Percentiles rank a stretch among this genome's conserved stretches.
phyloP scores from a whole-genome alignment of 2,888 invertebrate species.

The Apodemia duryi region DNA sequence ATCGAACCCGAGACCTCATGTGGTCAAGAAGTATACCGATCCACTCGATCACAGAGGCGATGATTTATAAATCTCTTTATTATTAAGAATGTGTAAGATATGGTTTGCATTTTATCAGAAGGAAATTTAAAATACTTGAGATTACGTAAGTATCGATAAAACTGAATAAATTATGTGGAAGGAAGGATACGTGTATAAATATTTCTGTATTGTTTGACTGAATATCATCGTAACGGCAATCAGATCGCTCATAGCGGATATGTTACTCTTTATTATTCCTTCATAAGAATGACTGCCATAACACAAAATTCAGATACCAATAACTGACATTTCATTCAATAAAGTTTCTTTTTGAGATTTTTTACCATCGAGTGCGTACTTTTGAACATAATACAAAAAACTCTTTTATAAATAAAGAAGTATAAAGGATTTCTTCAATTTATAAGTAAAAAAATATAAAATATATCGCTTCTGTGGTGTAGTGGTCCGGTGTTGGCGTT shows the following conservation, averaged over 20 bases:
- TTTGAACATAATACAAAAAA: background rate
- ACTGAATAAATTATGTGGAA: background rate
- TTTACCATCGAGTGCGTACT: background rate
- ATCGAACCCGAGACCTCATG: too few relatives aligned
- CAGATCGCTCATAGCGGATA: slow-evolving; percentile 46
- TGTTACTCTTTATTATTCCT: slow-evolving; percentile 50
- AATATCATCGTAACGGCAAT: slow-evolving; percentile 45
- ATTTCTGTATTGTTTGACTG: slow-evolving; percentile 31
- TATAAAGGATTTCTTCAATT: too few relatives aligned
- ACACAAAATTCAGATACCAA: slow-evolving; percentile 64
- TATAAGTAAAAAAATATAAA: too few relatives aligned
- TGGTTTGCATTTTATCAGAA: background rate
- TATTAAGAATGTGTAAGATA: background rate
- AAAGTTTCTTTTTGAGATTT: slow-evolving; percentile 36
- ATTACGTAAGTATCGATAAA: background rate
- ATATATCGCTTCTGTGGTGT: too few relatives aligned
- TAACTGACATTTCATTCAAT: slow-evolving; percentile 73
- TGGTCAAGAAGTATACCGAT: too few relatives aligned
- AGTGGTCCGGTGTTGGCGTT: too few relatives aligned
- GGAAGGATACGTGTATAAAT: slow-evolving; percentile 18
- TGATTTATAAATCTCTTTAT: too few relatives aligned
- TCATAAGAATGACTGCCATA: background rate
- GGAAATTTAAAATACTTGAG: background rate
- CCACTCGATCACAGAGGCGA: too few relatives aligned
- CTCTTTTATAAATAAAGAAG: too few relatives aligned